Base-by-base conservation (phyloP, 2,113 vertebrate genomes). In the Elachura formosa region DNA sequence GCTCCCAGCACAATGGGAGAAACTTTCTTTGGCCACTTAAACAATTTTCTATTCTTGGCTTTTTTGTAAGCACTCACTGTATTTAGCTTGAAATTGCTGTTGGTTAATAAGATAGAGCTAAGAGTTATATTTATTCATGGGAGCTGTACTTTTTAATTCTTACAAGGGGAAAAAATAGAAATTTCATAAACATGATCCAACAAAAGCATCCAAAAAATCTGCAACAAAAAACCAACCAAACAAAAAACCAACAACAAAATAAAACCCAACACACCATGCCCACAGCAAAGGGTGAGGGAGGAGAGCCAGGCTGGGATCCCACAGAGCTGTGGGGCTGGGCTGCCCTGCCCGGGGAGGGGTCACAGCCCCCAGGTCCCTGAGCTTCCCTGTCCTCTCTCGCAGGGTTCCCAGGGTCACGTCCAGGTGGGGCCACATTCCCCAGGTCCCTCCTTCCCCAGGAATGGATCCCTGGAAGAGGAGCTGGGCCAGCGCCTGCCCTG, bases 21-120 rank as follows among this genome's bases (percentile, higher is more conserved):
- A 98, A 98, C 96, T 98, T 98, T 98, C 98, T 97, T 97, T 97
- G 97, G 97, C 97, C 98, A 98, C 97, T 98, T 98, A 97, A 97
- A 98, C 98, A 98, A 98, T 98, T 98, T 98, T 98, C 98, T 97
- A 96, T 97, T 98, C 98, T 96, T 89, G 95, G 95, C 79, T 92
- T 96, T 96, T 96, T 92, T 95, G 94, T 96, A 96, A 98, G 56
- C 84, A 49, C 94, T 97, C 97, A 98, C 97, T 98, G 98, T 97
- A 98, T 98, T 98, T 97, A 97, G 97, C 94, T 88, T 80, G 48
- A 81, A 91, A 96, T 90, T 97, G 97, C 97, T 94, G 97, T 97
- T 95, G 87, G 92, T 96, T 97, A 94, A 96, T 96, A 96, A 97
- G 94, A 97, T 59, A 76, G 94, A 96, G 95, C 92, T 83, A 92